Conservation (phyloP, 92 coral and sea anemone species). For the Heteractis magnifica region DNA sequence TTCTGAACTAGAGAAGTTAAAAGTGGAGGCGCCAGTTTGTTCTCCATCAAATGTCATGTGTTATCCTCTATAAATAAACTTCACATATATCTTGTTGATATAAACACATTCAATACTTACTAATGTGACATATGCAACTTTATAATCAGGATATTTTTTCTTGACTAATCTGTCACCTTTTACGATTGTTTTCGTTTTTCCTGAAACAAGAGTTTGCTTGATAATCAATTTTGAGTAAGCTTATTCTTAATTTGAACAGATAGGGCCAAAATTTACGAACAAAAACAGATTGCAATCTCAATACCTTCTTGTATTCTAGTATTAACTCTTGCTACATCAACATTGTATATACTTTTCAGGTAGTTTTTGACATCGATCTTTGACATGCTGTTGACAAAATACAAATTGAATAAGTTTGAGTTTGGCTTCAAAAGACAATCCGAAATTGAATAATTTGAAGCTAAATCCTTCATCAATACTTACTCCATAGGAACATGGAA, state of each 20-base stretch:
- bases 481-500: slow-evolving; percentile 98
- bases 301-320: slow-evolving; percentile 89
- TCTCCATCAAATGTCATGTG: too few relatives aligned
- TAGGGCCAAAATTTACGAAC: not conserved
- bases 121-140: slow-evolving; percentile 92
- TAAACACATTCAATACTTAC: slow-evolving; percentile 42
- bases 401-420: not conserved
- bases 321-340: slow-evolving; percentile 88
- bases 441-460: not conserved
- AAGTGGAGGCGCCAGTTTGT: too few relatives aligned
- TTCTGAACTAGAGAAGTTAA: too few relatives aligned
- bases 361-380: slow-evolving; percentile 86
- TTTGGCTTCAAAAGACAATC: not conserved
- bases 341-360: slow-evolving; percentile 69
- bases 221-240: not conserved
- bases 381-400: slow-evolving; percentile 72
- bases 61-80: too few relatives aligned
- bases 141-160: slow-evolving; percentile 83
- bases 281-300: not conserved
- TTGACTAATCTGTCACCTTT: slow-evolving; percentile 67
- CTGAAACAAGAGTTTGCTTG: slow-evolving; percentile 31
- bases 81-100: not conserved
- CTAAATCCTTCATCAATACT: slow-evolving; percentile 33
- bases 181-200: slow-evolving; percentile 73
- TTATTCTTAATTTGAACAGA: not conserved